phyloP scores from a whole-genome alignment of 2,797 vertebrate genomes.

The Meriones psammophilus region DNA sequence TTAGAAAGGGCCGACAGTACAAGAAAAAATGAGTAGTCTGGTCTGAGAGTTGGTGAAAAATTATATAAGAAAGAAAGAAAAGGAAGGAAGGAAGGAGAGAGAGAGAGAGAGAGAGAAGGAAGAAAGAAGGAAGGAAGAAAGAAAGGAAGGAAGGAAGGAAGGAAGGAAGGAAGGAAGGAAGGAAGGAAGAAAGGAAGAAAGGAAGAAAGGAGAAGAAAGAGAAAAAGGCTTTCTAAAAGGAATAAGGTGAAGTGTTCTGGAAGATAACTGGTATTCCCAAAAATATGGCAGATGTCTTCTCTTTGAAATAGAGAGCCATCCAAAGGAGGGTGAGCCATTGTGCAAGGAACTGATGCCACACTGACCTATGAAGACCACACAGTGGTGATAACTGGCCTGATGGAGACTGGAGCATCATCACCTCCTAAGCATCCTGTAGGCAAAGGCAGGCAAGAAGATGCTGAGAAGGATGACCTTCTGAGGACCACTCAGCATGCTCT shows the following conservation, averaged over 20 bases:
- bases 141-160: no score
- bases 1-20: not conserved
- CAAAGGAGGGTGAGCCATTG: not conserved
- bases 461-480: not conserved
- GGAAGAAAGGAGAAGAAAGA: not conserved
- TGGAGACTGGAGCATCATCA: not conserved
- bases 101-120: no score
- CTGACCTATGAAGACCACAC: not conserved
- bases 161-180: no score
- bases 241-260: slow-evolving; percentile 24
- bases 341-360: not conserved
- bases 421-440: not conserved
- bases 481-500: not conserved
- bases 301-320: slow-evolving; percentile 1
- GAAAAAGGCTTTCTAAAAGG: not conserved
- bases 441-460: no score
- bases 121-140: no score
- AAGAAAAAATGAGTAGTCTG: not conserved
- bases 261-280: not conserved
- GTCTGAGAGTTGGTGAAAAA: not conserved
- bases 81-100: no score
- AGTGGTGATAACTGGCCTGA: not conserved
- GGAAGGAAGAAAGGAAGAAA: no score
- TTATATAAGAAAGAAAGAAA: not conserved
- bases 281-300: not conserved